Evolutionary conservation across 2,113 vertebrate genomes (phyloP).

Genomic region (Chaenogobius annularis): DNA sequence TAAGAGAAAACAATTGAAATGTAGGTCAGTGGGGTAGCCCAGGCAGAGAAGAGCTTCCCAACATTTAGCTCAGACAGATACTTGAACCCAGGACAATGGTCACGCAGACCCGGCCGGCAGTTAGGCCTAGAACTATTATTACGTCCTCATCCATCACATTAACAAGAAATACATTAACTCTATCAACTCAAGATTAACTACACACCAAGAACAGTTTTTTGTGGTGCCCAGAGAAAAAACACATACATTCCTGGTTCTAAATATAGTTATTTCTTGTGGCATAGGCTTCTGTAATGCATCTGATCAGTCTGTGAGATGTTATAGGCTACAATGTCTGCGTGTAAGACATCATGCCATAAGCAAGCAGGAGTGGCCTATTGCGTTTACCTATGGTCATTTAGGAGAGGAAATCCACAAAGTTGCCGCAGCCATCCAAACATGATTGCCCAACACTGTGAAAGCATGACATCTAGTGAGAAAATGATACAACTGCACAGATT

Average conservation of each 20-base stretch:
- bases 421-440: background rate
- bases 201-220: too few species aligned
- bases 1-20: conserved; percentile 78
- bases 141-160: conserved; percentile 43
- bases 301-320: background rate
- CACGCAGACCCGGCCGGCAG: conserved; percentile 42
- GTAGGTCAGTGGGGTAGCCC: conserved; percentile 78
- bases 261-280: background rate
- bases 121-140: conserved; percentile 54
- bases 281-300: background rate
- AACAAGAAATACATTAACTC: conserved; percentile 43
- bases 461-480: conserved; percentile 65
- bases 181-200: conserved; percentile 4
- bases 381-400: background rate
- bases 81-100: conserved; percentile 69
- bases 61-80: conserved; percentile 68
- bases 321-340: background rate
- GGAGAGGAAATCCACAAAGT: background rate
- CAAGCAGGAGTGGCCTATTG: background rate
- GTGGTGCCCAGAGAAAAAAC: background rate
- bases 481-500: conserved; percentile 9
- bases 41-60: conserved; percentile 68
- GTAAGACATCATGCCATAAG: background rate
- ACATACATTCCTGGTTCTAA: too few species aligned
- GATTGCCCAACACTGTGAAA: conserved; percentile 21